Percentiles rank a stretch among this genome's conserved stretches.
phyloP scores from a whole-genome alignment of 1,140 invertebrate genomes.

The Atta colombica region DNA sequence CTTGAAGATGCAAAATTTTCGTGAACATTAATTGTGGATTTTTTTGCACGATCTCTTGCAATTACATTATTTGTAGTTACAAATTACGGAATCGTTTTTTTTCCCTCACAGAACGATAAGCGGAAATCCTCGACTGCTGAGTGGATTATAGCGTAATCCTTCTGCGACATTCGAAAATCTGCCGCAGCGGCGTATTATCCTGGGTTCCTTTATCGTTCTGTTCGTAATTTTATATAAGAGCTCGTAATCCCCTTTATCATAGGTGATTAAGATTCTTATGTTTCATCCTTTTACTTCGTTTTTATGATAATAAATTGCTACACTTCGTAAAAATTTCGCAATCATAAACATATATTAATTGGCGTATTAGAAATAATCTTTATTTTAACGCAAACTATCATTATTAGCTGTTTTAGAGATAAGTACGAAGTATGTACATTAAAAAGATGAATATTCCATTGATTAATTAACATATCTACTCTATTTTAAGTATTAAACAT shows the following conservation, averaged over 20 bases:
- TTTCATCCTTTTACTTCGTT: neutral
- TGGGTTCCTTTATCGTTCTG: conserved; percentile 16
- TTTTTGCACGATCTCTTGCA: neutral
- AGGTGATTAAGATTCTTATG: conserved; percentile 30
- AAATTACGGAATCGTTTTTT: conserved; percentile 2
- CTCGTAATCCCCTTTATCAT: conserved; percentile 34
- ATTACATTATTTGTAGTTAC: conserved; percentile 9
- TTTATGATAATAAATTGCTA: neutral
- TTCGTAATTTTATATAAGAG: conserved; percentile 45
- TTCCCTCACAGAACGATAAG: conserved; percentile 6
- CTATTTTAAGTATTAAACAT: no score
- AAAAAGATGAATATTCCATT: neutral
- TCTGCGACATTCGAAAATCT: conserved; percentile 52
- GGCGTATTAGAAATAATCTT: neutral
- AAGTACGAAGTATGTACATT: neutral
- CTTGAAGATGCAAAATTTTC: neutral
- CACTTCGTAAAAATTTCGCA: neutral
- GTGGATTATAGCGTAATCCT: conserved; percentile 54
- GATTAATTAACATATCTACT: neutral
- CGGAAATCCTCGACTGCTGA: conserved; percentile 37
- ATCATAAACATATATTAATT: neutral
- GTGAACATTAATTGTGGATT: neutral
- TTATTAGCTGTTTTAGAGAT: neutral
- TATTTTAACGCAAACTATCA: neutral
- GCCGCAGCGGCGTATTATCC: conserved; percentile 41